These are phyloP conservation scores for Dichetophora obliterata DNA, from an alignment of 2,888 invertebrate species.

Conservation along the genomic window DNA sequence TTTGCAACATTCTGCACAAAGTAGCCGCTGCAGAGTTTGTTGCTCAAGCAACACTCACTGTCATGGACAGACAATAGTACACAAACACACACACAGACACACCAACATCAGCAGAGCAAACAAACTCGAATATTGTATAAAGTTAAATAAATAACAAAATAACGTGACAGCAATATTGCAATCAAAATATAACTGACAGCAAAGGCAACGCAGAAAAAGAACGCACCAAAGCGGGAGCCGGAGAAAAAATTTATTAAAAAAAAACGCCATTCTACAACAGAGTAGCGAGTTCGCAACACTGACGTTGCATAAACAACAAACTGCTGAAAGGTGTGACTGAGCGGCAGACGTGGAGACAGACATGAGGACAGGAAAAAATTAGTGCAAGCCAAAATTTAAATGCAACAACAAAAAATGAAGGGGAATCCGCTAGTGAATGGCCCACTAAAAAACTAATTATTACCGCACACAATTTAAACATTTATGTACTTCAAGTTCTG, in stretches of 20 bases:
- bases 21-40: background rate
- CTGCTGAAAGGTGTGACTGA: background rate
- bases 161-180: slow-evolving; percentile 23
- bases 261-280: background rate
- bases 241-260: slow-evolving; percentile 17
- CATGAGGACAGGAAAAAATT: background rate
- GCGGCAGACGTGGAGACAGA: background rate
- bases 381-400: background rate
- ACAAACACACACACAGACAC: background rate
- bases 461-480: background rate
- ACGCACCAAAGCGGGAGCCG: background rate
- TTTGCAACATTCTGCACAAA: slow-evolving; percentile 2
- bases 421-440: background rate
- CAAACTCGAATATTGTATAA: background rate
- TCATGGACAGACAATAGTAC: background rate
- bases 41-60: background rate
- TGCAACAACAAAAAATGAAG: background rate
- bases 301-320: background rate
- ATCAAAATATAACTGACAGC: slow-evolving; percentile 19
- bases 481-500: background rate
- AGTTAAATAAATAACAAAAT: slow-evolving; percentile 20
- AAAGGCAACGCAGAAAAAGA: slow-evolving; percentile 11
- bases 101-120: too few species aligned
- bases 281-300: background rate
- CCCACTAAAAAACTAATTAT: background rate